Percentiles rank a stretch among this genome's conserved stretches.
phyloP scores from a whole-genome alignment of 2,113 vertebrate species.

The Narcine bancroftii region DNA sequence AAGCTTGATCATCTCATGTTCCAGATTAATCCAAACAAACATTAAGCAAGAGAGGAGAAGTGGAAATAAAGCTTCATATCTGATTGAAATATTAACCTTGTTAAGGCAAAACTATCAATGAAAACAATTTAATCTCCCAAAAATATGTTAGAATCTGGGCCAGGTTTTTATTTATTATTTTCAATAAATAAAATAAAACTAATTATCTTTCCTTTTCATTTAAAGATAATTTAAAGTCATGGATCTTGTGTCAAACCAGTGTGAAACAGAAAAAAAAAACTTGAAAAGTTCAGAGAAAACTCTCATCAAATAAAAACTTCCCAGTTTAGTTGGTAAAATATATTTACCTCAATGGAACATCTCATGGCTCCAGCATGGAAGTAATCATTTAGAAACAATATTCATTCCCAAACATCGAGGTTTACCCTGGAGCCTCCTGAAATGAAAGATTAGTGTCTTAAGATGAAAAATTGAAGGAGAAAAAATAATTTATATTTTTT shows the following conservation, averaged over 20 bases:
- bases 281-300: background rate
- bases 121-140: background rate
- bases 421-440: no score
- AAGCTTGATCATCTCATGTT: conserved; percentile 70
- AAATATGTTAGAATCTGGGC: background rate
- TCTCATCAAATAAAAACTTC: background rate
- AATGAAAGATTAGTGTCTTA: no score
- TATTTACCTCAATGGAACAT: background rate
- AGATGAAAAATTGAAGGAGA: no score
- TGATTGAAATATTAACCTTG: conserved; percentile 44
- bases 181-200: background rate
- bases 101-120: background rate
- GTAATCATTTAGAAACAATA: background rate
- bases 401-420: background rate
- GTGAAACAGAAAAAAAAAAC: background rate
- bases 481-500: no score
- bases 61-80: conserved; percentile 88
- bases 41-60: conserved; percentile 76
- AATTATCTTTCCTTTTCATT: background rate
- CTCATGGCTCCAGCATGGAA: background rate
- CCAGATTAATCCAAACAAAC: conserved; percentile 84
- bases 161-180: conserved; percentile 1
- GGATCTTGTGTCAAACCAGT: background rate
- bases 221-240: background rate
- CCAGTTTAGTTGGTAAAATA: background rate